Evolutionary conservation across 2,888 invertebrate species (phyloP).

Genomic region (Eilema sororculum): DNA sequence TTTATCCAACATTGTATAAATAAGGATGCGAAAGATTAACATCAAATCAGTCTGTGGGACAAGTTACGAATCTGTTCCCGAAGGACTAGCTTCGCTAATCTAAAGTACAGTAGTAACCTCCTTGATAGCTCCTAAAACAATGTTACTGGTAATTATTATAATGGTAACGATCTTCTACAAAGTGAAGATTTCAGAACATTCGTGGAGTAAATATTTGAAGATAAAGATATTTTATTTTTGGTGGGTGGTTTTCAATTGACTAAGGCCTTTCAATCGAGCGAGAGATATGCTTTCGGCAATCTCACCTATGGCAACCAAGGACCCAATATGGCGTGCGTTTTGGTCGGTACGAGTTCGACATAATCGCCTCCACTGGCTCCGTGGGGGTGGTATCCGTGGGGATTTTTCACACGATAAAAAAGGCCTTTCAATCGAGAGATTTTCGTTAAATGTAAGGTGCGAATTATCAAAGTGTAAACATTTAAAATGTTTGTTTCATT

Average conservation of each 20-base stretch:
- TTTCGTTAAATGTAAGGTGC: too few relatives aligned
- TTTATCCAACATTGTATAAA: conserved; percentile 13
- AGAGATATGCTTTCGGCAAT: too few relatives aligned
- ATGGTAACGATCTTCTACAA: conserved; percentile 31
- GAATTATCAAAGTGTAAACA: too few relatives aligned
- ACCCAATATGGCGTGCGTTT: too few relatives aligned
- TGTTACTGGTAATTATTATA: conserved; percentile 39
- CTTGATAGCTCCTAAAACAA: conserved; percentile 43
- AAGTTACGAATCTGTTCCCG: conserved; percentile 43
- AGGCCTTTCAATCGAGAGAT: too few relatives aligned
- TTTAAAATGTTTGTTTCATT: too few relatives aligned
- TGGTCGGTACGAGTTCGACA: too few relatives aligned
- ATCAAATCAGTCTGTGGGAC: conserved; percentile 45
- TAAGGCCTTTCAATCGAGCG: neutral
- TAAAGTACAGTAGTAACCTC: conserved; percentile 53
- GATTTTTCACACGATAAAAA: too few relatives aligned
- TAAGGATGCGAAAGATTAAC: conserved; percentile 50
- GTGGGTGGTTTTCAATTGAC: neutral
- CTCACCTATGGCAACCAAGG: too few relatives aligned
- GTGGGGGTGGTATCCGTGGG: too few relatives aligned
- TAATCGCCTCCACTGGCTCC: too few relatives aligned
- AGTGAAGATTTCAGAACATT: conserved; percentile 10
- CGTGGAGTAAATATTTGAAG: neutral
- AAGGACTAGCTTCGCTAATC: conserved; percentile 41
- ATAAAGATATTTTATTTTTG: neutral